phyloP scores from a whole-genome alignment of 2,888 invertebrate genomes.

The Trimorus sp. region DNA sequence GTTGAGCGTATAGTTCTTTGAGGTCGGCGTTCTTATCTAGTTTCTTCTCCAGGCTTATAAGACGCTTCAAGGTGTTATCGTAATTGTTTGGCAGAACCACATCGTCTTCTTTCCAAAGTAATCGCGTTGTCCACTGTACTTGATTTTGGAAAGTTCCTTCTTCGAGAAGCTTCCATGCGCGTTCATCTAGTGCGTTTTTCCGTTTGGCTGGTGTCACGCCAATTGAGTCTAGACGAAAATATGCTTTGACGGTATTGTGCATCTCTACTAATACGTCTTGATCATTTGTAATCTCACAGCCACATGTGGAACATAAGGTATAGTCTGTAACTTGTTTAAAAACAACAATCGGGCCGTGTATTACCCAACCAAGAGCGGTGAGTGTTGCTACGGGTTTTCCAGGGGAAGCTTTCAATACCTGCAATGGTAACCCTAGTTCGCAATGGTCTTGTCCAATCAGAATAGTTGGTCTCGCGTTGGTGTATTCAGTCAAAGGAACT shows the following conservation, averaged over 20 bases:
- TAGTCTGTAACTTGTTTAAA: no score
- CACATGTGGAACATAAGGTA: no score
- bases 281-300: no score
- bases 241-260: not conserved
- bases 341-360: not conserved
- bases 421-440: no score
- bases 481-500: no score
- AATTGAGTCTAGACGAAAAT: constrained; percentile 22
- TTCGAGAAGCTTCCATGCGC: constrained; percentile 6
- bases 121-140: constrained; percentile 28
- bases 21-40: constrained; percentile 26
- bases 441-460: no score
- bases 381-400: no score
- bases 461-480: no score
- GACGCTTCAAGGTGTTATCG: constrained; percentile 4
- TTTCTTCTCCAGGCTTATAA: constrained; percentile 32
- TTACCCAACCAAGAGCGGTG: no score
- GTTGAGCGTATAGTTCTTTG: constrained; percentile 12
- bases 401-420: no score
- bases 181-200: constrained; percentile 17
- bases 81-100: constrained; percentile 9
- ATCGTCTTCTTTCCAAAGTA: constrained; percentile 42
- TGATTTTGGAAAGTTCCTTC: not conserved
- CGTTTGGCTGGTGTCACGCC: not conserved
- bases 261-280: not conserved